Evolutionary conservation across 1,140 invertebrate species (phyloP).

Genomic region (Galleria mellonella): DNA sequence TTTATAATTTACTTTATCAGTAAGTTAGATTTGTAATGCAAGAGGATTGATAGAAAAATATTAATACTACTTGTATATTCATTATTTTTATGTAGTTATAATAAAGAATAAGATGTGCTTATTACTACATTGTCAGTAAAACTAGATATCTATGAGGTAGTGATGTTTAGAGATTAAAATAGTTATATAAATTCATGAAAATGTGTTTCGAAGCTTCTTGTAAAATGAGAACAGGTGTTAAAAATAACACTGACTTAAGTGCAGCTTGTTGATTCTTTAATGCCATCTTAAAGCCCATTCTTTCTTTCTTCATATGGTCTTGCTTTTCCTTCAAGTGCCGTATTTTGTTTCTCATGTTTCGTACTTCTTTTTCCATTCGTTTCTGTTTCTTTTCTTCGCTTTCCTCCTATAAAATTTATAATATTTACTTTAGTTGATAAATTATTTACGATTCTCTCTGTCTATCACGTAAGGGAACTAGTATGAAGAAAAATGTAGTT

Average conservation of each 20-base stretch:
- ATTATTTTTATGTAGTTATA: too few species aligned
- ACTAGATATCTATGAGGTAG: too few species aligned
- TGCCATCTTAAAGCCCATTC: slow-evolving; percentile 83
- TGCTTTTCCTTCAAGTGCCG: slow-evolving; percentile 86
- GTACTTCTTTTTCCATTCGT: slow-evolving; percentile 81
- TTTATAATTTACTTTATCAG: too few species aligned
- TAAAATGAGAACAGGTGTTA: background rate
- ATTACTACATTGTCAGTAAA: too few species aligned
- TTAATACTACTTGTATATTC: too few species aligned
- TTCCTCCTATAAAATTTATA: slow-evolving; percentile 72
- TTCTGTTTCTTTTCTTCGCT: slow-evolving; percentile 84
- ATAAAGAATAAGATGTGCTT: too few species aligned
- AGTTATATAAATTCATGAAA: background rate
- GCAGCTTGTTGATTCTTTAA: slow-evolving; percentile 86
- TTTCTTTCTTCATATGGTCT: slow-evolving; percentile 84
- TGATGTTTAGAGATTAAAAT: too few species aligned
- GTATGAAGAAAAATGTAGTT: too few species aligned
- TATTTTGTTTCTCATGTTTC: slow-evolving; percentile 85
- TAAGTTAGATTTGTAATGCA: too few species aligned
- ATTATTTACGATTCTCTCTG: too few species aligned
- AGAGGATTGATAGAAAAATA: too few species aligned
- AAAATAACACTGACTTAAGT: slow-evolving; percentile 74
- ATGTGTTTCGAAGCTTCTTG: background rate
- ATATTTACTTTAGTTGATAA: background rate
- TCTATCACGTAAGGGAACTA: too few species aligned